Evolutionary conservation across 92 coral and sea anemone genomes (phyloP), one percentile per base, ranked within the genome.

Genomic region (Plumapathes pennacea): DNA sequence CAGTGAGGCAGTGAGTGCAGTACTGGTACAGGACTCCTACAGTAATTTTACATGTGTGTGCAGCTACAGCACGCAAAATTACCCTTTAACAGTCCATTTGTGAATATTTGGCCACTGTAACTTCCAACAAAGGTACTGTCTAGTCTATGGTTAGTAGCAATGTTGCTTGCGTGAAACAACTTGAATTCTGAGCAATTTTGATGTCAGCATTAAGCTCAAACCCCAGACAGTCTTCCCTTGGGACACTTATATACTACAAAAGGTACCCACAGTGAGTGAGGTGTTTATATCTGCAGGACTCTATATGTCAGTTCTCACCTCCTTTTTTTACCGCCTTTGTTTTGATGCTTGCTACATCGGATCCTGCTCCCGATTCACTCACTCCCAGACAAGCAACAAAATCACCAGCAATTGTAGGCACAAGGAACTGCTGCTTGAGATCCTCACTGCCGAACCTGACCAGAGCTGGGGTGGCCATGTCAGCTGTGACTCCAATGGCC

Each of bases 401-500:
- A 74, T 92, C 98, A 46, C 98, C 98, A 50, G 90, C 85, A 41
- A 92, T 72, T 26, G 98, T 76, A 2, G 98, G 98, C 10, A 70
- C 87, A 31, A 92, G 85, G 65, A 88, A 92, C 78, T 92, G 89
- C 36, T 83, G 81, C 64, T 78, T 78, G 31, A 92, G 49, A 21
- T 92, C 96, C 42, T 92, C 89, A 67, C 98, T 84, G 26, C 98
- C 98, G 77, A 88, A 92, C 59, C 85, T 82, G 38, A 86, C 60
- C 46, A 92, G 84, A 12, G 98, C 98, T 45, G 98, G 98, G 10
- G 96, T 92, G 34, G 85, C 63, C 96, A 92, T 88, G 66, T 84
- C 98, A 44, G 87, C 78, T 41, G 88, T 96, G 17, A 92, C 96
- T 63, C 98, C 98, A 56, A 92, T 64, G 44, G 98, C 98, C 98